These are phyloP conservation scores for Drosophila leontia DNA, from an alignment of 1,140 invertebrate species.

Conservation along the genomic window DNA sequence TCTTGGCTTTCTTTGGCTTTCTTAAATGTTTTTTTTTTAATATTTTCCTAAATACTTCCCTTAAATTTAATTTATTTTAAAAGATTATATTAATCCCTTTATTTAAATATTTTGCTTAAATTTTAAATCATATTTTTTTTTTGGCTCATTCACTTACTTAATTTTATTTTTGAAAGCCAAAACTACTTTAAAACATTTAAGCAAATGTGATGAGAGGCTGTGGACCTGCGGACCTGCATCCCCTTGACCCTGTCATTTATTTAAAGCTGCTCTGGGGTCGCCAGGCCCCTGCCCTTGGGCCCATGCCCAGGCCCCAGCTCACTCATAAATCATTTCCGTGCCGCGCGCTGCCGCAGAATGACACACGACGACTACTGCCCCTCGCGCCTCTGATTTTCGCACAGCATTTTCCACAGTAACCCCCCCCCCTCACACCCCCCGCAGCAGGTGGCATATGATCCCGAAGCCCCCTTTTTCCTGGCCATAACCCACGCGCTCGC, in stretches of 20 bases:
- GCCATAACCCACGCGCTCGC: conserved; percentile 1
- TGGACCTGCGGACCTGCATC: conserved; percentile 16
- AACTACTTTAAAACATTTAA: conserved; percentile 65
- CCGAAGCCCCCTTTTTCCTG: conserved; percentile 8
- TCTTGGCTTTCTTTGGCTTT: too few relatives aligned
- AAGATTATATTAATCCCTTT: background rate
- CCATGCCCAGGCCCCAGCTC: conserved; percentile 22
- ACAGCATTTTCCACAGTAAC: background rate
- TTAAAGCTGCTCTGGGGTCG: conserved; percentile 45
- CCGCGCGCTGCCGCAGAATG: conserved; percentile 77
- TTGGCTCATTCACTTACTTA: background rate
- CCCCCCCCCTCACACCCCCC: background rate
- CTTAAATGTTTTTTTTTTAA: too few relatives aligned
- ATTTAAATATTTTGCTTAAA: background rate
- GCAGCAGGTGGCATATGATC: conserved; percentile 57
- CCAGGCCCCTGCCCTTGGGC: background rate
- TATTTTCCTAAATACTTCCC: too few relatives aligned
- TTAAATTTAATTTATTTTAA: too few relatives aligned
- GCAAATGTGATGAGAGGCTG: conserved; percentile 59
- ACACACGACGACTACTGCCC: conserved; percentile 60
- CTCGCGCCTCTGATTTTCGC: conserved; percentile 1
- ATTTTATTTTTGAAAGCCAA: background rate
- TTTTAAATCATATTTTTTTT: background rate
- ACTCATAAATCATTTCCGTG: conserved; percentile 79
- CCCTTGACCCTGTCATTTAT: conserved; percentile 50